These are phyloP conservation scores for Carettochelys insculpta DNA, from an alignment of 2,113 vertebrate genomes.

Conservation along the genomic window DNA sequence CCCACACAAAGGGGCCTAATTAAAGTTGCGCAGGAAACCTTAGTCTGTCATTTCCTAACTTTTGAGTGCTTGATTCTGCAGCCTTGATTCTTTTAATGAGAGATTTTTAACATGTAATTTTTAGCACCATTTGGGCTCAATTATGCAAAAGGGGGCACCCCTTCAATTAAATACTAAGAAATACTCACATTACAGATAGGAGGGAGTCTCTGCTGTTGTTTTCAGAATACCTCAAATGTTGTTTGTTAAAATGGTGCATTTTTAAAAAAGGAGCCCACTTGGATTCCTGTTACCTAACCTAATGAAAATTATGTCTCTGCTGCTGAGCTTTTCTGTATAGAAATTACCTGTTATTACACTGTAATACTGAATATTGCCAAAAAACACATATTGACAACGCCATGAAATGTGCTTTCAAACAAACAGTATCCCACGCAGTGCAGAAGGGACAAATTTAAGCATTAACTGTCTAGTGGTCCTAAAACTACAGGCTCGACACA, in stretches of 20 bases:
- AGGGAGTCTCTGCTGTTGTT: background rate
- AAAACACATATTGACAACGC: background rate
- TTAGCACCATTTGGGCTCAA: fast-evolving
- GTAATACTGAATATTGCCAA: background rate
- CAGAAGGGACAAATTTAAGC: conserved; percentile 2
- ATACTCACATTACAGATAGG: background rate
- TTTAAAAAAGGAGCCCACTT: fast-evolving
- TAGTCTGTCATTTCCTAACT: background rate
- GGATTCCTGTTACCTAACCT: background rate
- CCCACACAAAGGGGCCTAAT: background rate
- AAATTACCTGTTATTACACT: background rate
- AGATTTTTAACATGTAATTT: background rate
- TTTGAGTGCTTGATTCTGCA: background rate
- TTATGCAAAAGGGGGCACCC: background rate
- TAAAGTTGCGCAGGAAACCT: background rate
- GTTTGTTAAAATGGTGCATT: background rate
- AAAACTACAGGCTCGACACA: conserved; percentile 53
- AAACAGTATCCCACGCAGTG: background rate
- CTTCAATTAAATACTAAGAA: background rate
- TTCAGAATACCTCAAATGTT: background rate
- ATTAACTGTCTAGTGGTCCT: background rate
- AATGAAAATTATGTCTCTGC: background rate
- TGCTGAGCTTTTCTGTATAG: background rate
- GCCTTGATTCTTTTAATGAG: background rate
- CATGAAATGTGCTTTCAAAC: background rate